Conservation (phyloP, 2,797 vertebrate genomes). For the Characodon lateralis region DNA sequence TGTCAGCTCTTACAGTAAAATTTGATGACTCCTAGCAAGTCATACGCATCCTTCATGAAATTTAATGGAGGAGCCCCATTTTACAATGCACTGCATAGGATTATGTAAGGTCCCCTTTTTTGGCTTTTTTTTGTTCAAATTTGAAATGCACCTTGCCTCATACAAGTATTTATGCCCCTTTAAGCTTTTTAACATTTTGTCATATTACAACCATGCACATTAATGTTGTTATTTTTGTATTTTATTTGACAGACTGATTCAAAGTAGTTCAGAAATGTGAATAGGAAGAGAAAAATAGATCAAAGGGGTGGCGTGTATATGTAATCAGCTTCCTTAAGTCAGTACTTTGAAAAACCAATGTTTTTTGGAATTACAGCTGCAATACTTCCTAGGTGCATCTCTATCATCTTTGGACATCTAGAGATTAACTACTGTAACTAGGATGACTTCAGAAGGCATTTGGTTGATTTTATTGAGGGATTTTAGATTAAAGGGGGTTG, state of each 20-base stretch:
- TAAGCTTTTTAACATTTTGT: background rate
- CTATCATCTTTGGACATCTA: background rate
- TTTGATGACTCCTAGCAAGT: constrained; percentile 40
- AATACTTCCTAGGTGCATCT: background rate
- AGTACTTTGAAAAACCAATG: background rate
- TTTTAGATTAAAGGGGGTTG: background rate
- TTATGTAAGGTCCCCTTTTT: constrained; percentile 8
- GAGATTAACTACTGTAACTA: background rate
- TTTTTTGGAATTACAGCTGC: background rate
- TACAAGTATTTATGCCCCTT: background rate
- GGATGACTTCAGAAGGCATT: background rate
- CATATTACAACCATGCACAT: background rate
- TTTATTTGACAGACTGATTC: too few relatives aligned
- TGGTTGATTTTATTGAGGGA: background rate
- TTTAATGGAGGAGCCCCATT: constrained; percentile 22
- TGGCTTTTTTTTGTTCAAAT: background rate
- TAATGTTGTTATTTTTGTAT: background rate
- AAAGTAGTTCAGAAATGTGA: too few relatives aligned
- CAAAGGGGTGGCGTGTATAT: background rate
- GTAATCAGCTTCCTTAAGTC: background rate
- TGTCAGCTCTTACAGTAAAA: constrained; percentile 52
- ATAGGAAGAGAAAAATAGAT: too few relatives aligned
- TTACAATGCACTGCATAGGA: background rate
- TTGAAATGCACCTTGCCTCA: background rate
- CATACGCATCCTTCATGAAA: constrained; percentile 7